A percentile compares a stretch with the other conserved stretches of the same genome.
Evolutionary conservation across 2,113 vertebrate genomes (phyloP).

Genomic region (Charadrius vociferus): DNA sequence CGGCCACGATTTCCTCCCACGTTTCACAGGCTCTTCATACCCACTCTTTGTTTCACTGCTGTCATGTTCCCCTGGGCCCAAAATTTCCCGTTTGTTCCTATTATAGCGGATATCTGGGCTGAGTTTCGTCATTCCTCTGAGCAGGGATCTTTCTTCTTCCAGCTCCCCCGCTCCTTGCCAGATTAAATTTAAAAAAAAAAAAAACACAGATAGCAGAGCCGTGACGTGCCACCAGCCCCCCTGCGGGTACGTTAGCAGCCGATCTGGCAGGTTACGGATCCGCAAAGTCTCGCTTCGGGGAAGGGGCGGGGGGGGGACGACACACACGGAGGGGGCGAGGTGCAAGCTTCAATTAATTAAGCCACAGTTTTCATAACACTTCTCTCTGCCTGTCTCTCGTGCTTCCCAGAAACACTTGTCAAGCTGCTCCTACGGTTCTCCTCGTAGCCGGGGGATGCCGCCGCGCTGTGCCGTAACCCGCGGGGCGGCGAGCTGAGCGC

Average conservation of each 20-base stretch:
- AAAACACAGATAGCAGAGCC: not conserved
- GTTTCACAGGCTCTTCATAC: not conserved
- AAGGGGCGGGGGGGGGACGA: not conserved
- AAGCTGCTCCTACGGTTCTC: not conserved
- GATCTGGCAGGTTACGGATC: constrained; percentile 12
- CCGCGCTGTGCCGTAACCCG: not conserved
- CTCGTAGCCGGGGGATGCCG: not conserved
- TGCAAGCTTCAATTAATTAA: constrained; percentile 18
- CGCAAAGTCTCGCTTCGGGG: not conserved
- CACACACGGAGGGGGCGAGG: not conserved
- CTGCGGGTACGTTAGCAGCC: not conserved
- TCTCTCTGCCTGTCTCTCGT: constrained; percentile 12
- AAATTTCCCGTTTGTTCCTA: not conserved
- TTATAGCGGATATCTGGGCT: not conserved
- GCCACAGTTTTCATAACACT: constrained; percentile 64
- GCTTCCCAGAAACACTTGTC: not conserved
- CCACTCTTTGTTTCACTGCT: not conserved
- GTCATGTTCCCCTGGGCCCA: not conserved
- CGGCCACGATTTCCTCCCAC: fast-evolving
- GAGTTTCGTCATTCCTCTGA: not conserved
- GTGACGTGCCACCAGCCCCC: not conserved
- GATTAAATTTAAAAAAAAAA: not conserved
- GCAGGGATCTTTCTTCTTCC: not conserved
- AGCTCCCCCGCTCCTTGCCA: not conserved
- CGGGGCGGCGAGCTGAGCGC: not conserved